These are phyloP conservation scores for Dendrocincla fuliginosa DNA, from an alignment of 2,797 vertebrate genomes.

Conservation along the genomic window DNA sequence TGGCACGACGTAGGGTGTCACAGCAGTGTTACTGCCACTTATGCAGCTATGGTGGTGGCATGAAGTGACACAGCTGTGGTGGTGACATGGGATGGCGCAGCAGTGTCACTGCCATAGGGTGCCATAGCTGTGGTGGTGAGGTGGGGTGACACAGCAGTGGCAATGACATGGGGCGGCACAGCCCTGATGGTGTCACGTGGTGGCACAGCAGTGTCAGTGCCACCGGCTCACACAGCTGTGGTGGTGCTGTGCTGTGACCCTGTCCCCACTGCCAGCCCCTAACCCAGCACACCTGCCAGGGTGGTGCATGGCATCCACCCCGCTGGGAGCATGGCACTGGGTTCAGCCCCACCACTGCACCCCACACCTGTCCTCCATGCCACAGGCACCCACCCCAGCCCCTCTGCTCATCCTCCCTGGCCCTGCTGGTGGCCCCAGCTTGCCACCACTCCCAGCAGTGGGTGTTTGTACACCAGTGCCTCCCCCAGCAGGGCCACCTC, in stretches of 20 bases:
- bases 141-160: not conserved
- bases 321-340: not conserved
- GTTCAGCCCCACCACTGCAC: not conserved
- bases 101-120: not conserved
- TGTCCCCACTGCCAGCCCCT: not conserved
- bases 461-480: not conserved
- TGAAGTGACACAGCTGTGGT: no score
- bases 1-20: not conserved
- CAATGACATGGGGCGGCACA: not conserved
- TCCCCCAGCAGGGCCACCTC: not conserved
- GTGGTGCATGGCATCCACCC: rapidly evolving
- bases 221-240: not conserved
- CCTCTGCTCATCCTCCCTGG: not conserved
- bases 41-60: not conserved
- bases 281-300: rapidly evolving
- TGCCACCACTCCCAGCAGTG: rapidly evolving
- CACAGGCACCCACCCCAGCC: not conserved
- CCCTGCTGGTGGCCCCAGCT: rapidly evolving
- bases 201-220: not conserved
- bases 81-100: not conserved
- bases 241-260: no score
- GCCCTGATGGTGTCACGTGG: not conserved
- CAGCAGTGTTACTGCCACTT: not conserved
- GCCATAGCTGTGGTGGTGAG: not conserved
- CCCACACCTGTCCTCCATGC: not conserved